Evolutionary conservation across 1,140 invertebrate species (phyloP), one percentile per base, ranked within the genome.

Genomic region (Nasonia giraulti): DNA sequence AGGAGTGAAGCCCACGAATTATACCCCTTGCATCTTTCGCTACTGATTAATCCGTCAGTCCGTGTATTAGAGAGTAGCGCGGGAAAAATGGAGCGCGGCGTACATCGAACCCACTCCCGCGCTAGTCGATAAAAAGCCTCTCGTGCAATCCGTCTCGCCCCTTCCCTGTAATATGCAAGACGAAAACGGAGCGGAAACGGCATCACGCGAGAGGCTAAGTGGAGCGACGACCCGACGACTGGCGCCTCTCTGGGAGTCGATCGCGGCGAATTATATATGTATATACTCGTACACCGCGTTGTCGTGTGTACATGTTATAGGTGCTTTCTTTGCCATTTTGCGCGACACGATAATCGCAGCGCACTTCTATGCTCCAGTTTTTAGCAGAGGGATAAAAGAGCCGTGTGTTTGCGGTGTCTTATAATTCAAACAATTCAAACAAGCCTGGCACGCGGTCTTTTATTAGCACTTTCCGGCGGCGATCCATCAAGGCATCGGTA

Each of bases 161-260:
- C 17, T 17, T 14, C 50, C 17, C 55, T 62, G 47, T 50, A 50
- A 50, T 50, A 50, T 62, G 55, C 20, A 62, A 62, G 55, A 62
- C 55, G 55, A 62, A 62, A 62, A 62, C 55, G 55, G 68, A 71
- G 68, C 10, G 68, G 68, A 71, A 71, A 71, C 23, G 68, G 31
- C 68, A 33, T 33, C 68, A 31, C 68, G 23, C 23, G 23, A 71
- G 68, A 27, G 23, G 8, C 68, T 71, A 71, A 71, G 17, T 71
- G 68, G 68, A 71, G 68, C 68, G 68, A 71, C 68, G 68, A 71
- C 68, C 68, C 31, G 27, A 69, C n/a, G n/a, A 69, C n/a, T 69
- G n/a, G 68, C 23, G 31, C 68, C 68, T n/a, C 68, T 31, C 68
- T 23, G 68, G 68, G 68, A 62, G 17, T 14, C 55, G 55, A 62